phyloP scores from a whole-genome alignment of 2,797 vertebrate species.

The Acrossocheilus wenchowensis region DNA sequence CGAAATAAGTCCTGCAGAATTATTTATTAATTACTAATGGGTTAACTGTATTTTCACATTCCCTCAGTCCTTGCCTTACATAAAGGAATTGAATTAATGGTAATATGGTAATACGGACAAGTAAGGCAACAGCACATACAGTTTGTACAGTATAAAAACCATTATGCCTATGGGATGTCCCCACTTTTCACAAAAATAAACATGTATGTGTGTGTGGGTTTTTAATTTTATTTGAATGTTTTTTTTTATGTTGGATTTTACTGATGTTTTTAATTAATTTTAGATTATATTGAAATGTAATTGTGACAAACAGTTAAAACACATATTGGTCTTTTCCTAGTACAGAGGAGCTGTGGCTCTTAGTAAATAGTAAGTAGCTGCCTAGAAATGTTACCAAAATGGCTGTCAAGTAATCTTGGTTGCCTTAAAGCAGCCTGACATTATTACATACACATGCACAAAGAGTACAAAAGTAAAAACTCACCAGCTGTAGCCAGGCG shows the following conservation, averaged over 20 bases:
- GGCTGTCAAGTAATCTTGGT: background rate
- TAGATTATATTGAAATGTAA: background rate
- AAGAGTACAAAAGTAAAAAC: slow-evolving; percentile 65
- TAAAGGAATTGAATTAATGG: no score
- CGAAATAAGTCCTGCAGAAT: no score
- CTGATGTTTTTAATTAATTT: background rate
- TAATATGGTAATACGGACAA: no score
- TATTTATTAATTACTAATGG: no score
- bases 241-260: background rate
- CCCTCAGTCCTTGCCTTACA: no score
- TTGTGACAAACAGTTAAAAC: background rate
- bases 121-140: no score
- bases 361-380: background rate
- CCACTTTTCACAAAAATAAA: no score
- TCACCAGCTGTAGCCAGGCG: slow-evolving; percentile 91
- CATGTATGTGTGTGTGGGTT: no score
- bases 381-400: background rate
- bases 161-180: no score
- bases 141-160: no score
- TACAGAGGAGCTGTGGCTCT: background rate
- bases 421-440: background rate
- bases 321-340: background rate
- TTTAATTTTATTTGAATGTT: no score
- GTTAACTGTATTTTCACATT: no score
- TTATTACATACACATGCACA: background rate